Evolutionary conservation across 2,113 vertebrate genomes (phyloP).

Genomic region (Cromileptes altivelis): DNA sequence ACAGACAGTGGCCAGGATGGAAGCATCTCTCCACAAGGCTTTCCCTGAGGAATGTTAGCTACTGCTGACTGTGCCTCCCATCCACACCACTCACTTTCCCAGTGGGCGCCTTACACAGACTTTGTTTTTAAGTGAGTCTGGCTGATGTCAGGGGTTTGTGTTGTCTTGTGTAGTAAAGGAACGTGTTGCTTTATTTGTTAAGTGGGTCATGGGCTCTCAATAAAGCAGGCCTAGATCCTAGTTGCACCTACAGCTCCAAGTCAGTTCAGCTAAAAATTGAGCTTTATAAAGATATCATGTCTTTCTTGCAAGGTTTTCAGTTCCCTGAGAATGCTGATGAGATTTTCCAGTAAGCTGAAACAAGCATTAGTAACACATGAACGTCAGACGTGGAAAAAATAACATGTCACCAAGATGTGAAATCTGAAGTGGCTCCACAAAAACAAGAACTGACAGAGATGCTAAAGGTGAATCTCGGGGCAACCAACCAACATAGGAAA

Average conservation of each 20-base stretch:
- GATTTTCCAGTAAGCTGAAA: constrained; percentile 8
- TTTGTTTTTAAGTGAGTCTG: constrained; percentile 15
- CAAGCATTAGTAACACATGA: not conserved
- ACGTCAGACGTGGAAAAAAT: constrained; percentile 45
- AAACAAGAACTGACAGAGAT: not conserved
- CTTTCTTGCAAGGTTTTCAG: not conserved
- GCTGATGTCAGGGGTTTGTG: not conserved
- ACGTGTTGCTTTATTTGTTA: constrained; percentile 30
- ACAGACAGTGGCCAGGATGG: constrained; percentile 55
- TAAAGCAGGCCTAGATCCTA: constrained; percentile 30
- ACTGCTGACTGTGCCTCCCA: constrained; percentile 63
- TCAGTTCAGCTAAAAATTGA: constrained; percentile 2
- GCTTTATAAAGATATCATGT: not conserved
- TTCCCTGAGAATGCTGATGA: not conserved
- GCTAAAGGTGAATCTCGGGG: constrained; percentile 1
- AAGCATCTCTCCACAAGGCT: constrained; percentile 54
- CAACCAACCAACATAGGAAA: not conserved
- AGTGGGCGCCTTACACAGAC: not conserved
- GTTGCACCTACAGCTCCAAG: not conserved
- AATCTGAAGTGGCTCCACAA: constrained; percentile 31
- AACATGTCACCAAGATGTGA: constrained; percentile 43
- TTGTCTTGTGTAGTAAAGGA: not conserved
- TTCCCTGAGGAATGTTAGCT: constrained; percentile 70
- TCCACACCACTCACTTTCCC: constrained; percentile 48
- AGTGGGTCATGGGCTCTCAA: constrained; percentile 32